Base-by-base conservation (phyloP, 2,113 vertebrate species). In the Mustela lutreola region DNA sequence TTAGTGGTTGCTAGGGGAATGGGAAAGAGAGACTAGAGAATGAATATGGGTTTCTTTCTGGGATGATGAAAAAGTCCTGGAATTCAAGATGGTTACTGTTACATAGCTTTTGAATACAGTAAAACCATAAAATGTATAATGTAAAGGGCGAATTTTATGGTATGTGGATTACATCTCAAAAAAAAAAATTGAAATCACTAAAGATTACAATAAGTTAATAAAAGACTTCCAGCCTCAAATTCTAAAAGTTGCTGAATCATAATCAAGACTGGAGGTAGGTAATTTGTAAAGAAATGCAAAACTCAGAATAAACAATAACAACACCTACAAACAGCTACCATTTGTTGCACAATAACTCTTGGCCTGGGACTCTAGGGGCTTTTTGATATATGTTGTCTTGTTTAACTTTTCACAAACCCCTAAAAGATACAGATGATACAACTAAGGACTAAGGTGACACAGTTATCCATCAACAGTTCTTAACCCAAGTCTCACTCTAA, bases 181-280 rank as follows among this genome's bases (percentile, higher is more conserved):
- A 93, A 65, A 65, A 10, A 91, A 82, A 95, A 91, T 4, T 22
- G 5, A 95, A 94, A 91, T 95, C 36, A 81, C 48, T n/a, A 48
- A 93, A 76, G 22, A 93, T 79, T 39, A 58, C 12, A 76, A 15
- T 24, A 85, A 82, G 11, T 45, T 62, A 91, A 65, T 33, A 39
- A 39, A 82, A 76, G 11, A 91, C 71, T 82, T 71, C 67, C 67
- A 36, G 56, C 45, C 33, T 86, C 50, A 96, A 91, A 78, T 83
- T 78, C 67, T 83, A 83, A 78, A 91, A 82, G 45, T 83, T 7
- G 6, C 6, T 76, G 36, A 93, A 75, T 90, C 45, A 90, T 89
- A 79, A 79, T 70, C 75, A 86, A 95, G 31, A 86, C 24, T 91
- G 33, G 2, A 90, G 56, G 45, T 33, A 90, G 31, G 11, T 56